Evolutionary conservation across 2,113 vertebrate genomes (phyloP).

Genomic region (Upupa epops): DNA sequence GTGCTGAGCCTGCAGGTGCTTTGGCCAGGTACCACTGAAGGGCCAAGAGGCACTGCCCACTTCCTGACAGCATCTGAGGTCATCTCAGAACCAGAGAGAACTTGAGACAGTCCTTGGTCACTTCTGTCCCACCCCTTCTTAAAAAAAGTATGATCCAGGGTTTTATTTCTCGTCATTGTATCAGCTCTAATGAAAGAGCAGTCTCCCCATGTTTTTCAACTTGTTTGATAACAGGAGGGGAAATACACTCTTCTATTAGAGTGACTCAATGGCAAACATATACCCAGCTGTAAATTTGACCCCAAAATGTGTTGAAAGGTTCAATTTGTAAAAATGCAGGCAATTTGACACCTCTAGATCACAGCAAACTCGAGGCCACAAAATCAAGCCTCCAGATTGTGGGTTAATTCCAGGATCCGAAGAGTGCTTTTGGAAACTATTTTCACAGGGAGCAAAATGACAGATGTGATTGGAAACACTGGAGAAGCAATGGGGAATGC

Average conservation of each 20-base stretch:
- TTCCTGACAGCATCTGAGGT: accelerated
- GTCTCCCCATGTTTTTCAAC: not conserved
- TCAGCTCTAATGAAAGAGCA: not conserved
- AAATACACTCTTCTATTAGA: not conserved
- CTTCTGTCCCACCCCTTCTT: not conserved
- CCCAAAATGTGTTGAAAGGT: slow-evolving; percentile 42
- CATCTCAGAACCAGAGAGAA: not conserved
- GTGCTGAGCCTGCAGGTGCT: accelerated
- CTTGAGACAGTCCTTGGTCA: accelerated
- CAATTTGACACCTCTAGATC: slow-evolving; percentile 58
- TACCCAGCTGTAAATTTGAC: slow-evolving; percentile 32
- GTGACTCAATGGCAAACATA: not conserved
- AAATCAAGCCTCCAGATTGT: not conserved
- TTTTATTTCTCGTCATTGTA: not conserved
- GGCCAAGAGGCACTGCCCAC: accelerated
- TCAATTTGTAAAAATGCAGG: slow-evolving; percentile 50
- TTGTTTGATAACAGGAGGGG: not conserved
- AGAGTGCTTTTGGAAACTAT: slow-evolving; percentile 37
- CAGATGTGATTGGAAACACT: slow-evolving; percentile 52
- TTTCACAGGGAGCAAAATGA: slow-evolving; percentile 32
- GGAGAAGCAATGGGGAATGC: slow-evolving; percentile 32
- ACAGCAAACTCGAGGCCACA: slow-evolving; percentile 14
- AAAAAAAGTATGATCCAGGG: not conserved
- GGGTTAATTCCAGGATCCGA: not conserved
- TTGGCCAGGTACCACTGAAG: not conserved